Percentiles rank a stretch among this genome's conserved stretches.
phyloP scores from a whole-genome alignment of 2,113 vertebrate genomes.

The Chaenocephalus aceratus region DNA sequence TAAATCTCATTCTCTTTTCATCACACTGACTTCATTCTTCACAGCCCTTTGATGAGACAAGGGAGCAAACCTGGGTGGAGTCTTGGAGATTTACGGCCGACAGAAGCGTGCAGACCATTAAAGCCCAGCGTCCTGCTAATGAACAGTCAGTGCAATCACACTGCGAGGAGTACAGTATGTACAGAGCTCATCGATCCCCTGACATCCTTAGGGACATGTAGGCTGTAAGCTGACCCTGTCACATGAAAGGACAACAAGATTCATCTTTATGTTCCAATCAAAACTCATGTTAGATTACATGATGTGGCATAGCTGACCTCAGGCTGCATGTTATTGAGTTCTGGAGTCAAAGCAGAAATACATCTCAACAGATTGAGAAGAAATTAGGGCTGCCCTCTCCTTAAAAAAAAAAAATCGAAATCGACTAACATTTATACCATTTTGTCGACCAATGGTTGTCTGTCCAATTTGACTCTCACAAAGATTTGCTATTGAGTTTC shows the following conservation, averaged over 20 bases:
- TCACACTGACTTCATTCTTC: constrained; percentile 74
- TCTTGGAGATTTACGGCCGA: constrained; percentile 66
- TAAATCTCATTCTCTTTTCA: constrained; percentile 75
- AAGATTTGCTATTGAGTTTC: too few species aligned
- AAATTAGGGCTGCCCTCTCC: too few species aligned
- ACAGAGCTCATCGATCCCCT: constrained; percentile 51
- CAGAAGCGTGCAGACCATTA: constrained; percentile 64
- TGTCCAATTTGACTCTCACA: too few species aligned
- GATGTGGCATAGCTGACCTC: not conserved
- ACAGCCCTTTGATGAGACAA: constrained; percentile 71
- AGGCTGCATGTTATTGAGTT: not conserved
- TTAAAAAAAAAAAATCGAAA: too few species aligned
- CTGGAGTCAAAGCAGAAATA: not conserved
- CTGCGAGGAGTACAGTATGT: constrained; percentile 37
- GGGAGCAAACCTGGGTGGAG: constrained; percentile 69
- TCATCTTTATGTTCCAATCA: constrained; percentile 41
- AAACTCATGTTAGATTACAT: not conserved
- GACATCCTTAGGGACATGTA: constrained; percentile 17
- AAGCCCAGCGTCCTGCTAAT: constrained; percentile 61
- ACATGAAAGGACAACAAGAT: constrained; percentile 37
- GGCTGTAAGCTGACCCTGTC: constrained; percentile 40
- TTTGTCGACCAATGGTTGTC: too few species aligned
- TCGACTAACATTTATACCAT: too few species aligned
- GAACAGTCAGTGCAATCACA: constrained; percentile 65
- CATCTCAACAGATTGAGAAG: not conserved